Evolutionary conservation across 2,888 invertebrate species (phyloP).

Genomic region (Imbricaverruca yamaguchii): DNA sequence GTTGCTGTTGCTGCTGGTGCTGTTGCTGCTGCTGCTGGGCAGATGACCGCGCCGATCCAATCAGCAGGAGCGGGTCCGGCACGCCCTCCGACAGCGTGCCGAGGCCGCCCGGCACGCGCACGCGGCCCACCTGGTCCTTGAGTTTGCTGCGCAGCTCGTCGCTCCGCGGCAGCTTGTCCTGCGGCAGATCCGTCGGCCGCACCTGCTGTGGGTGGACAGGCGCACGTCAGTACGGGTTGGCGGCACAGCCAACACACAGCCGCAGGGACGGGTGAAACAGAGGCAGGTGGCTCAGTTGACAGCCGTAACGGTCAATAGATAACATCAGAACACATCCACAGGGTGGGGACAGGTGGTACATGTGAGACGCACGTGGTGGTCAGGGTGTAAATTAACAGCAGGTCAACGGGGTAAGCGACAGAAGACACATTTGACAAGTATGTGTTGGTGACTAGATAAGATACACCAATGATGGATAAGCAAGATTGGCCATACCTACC

Average conservation of each 20-base stretch:
- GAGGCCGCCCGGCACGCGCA: not conserved
- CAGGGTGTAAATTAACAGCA: too few relatives aligned
- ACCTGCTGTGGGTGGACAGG: not conserved
- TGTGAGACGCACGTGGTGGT: too few relatives aligned
- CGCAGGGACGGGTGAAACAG: not conserved
- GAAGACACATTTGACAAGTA: too few relatives aligned
- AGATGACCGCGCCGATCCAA: not conserved
- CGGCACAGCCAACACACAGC: not conserved
- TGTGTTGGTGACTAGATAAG: too few relatives aligned
- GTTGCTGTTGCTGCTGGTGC: slow-evolving; percentile 6
- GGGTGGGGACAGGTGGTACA: too few relatives aligned
- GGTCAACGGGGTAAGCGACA: too few relatives aligned
- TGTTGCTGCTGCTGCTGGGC: slow-evolving; percentile 17
- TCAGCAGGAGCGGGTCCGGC: not conserved
- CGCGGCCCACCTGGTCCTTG: slow-evolving; percentile 13
- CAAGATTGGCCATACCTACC: too few relatives aligned
- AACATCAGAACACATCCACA: too few relatives aligned
- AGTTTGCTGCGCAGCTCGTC: slow-evolving; percentile 24
- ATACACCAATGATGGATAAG: too few relatives aligned
- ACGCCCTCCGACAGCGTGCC: not conserved
- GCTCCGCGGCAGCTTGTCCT: slow-evolving; percentile 24
- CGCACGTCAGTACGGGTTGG: not conserved
- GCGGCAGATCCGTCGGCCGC: slow-evolving; percentile 22
- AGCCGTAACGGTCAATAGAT: too few relatives aligned
- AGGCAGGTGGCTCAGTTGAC: not conserved